Evolutionary conservation across 2,888 invertebrate species (phyloP), one percentile per base, ranked within the genome.

Genomic region (Phorcus lineatus): DNA sequence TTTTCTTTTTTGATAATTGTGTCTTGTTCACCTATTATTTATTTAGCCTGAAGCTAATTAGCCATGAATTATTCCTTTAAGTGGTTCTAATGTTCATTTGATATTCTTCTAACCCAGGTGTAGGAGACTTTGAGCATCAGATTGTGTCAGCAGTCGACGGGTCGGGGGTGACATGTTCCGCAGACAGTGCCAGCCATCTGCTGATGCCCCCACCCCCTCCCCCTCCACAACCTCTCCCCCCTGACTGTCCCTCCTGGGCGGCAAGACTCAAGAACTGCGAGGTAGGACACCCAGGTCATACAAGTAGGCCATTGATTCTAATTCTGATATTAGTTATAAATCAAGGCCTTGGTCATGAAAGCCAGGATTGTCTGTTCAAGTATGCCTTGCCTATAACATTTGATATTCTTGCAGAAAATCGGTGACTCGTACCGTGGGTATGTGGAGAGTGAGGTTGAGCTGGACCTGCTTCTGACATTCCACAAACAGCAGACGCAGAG

Each of bases 351-450:
- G n/a, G n/a, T n/a, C n/a, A n/a, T n/a, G n/a, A n/a, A n/a, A n/a
- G n/a, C n/a, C n/a, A n/a, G n/a, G n/a, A n/a, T n/a, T n/a, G n/a
- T n/a, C n/a, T 47, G 47, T 13, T 47, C 47, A 47, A 11, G 47
- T 47, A 13, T 47, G 7, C 7, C 47, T 47, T 75, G 82, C 82
- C 19, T 80, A 92, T 36, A 1, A 9, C 36, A 28, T 40, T 78
- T 78, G 24, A 6, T 66, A 16, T 62, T 53, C 70, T 83, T 83
- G n/a, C 83, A 93, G 93, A 89, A 87, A 88, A 92, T 93, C 80
- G 93, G 93, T n/a, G 91, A 92, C 83, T 91, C 91, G 16, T 93
- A 88, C 82, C 86, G 93, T 36, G 93, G 93, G 16, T 93, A 93
- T 89, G 91, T 93, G 6, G 90, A 90, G 67, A 92, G 89, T 80